phyloP scores from a whole-genome alignment of 1,140 invertebrate species.

The Aphaenogaster floridana region DNA sequence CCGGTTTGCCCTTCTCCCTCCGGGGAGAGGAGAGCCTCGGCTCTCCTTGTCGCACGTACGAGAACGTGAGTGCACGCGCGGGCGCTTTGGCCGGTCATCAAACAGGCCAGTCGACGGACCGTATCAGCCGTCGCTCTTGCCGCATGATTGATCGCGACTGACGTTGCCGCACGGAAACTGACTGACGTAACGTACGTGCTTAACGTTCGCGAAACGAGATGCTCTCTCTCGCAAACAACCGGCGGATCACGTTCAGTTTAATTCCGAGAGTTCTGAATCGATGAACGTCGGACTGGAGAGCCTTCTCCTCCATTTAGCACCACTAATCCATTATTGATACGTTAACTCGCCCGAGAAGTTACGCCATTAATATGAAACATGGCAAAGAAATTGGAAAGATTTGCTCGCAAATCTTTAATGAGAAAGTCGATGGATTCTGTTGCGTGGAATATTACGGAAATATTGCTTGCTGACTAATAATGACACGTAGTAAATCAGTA shows the following conservation, averaged over 20 bases:
- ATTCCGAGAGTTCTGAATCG: constrained; percentile 8
- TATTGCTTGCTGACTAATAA: neutral
- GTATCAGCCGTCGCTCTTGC: constrained; percentile 37
- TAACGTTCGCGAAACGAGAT: constrained; percentile 35
- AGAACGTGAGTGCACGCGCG: constrained; percentile 21
- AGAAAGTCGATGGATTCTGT: neutral
- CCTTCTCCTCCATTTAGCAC: neutral
- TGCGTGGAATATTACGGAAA: neutral
- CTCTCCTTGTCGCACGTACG: constrained; percentile 8
- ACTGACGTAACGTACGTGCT: constrained; percentile 59
- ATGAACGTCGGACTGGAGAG: neutral
- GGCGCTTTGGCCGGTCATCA: constrained; percentile 10
- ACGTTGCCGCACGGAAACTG: constrained; percentile 52
- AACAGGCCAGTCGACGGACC: constrained; percentile 37
- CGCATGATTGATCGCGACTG: constrained; percentile 58
- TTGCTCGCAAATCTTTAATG: neutral
- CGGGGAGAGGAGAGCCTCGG: too few species aligned
- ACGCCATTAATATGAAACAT: neutral
- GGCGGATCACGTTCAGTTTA: constrained; percentile 33
- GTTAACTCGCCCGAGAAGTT: neutral
- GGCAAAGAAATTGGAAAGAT: neutral
- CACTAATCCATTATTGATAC: neutral
- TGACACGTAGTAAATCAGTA: neutral
- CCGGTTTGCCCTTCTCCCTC: neutral
- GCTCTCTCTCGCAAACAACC: constrained; percentile 17